Conservation (phyloP, 2,888 invertebrate species). For the Platynereis dumerilii region DNA sequence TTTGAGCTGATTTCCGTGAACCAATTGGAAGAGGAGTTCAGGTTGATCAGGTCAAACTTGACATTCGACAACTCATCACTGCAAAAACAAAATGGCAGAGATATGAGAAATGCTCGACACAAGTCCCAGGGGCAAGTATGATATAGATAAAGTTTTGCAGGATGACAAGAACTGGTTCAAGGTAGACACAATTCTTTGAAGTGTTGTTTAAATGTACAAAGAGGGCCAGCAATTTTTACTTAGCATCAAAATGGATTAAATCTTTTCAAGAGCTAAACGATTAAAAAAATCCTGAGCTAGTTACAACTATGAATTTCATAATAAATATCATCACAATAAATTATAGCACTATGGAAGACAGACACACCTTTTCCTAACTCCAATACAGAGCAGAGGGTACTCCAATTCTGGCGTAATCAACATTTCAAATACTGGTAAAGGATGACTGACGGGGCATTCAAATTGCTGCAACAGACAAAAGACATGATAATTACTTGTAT, state of each 20-base stretch:
- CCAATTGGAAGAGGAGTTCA: conserved; percentile 88
- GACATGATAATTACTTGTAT: too few relatives aligned
- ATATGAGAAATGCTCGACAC: neutral
- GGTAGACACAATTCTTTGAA: too few relatives aligned
- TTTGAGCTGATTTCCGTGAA: conserved; percentile 73
- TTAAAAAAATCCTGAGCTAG: too few relatives aligned
- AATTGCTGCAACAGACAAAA: conserved; percentile 28
- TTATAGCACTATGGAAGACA: neutral
- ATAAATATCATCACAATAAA: neutral
- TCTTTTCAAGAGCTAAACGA: too few relatives aligned
- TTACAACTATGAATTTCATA: too few relatives aligned
- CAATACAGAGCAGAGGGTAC: conserved; percentile 92
- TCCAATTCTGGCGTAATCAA: conserved; percentile 94
- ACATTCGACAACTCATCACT: conserved; percentile 62
- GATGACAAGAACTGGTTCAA: too few relatives aligned
- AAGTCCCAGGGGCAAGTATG: too few relatives aligned
- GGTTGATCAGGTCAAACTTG: conserved; percentile 88
- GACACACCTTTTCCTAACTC: conserved; percentile 75
- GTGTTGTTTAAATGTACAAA: too few relatives aligned
- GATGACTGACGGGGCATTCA: conserved; percentile 52
- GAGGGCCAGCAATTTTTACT: too few relatives aligned
- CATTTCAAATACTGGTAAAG: conserved; percentile 90
- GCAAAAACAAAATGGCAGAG: conserved; percentile 61
- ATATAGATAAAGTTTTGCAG: too few relatives aligned
- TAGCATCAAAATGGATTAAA: too few relatives aligned